Evolutionary conservation across 2,113 vertebrate species (phyloP), one percentile per base, ranked within the genome.

Genomic region (Prunella fulvescens): DNA sequence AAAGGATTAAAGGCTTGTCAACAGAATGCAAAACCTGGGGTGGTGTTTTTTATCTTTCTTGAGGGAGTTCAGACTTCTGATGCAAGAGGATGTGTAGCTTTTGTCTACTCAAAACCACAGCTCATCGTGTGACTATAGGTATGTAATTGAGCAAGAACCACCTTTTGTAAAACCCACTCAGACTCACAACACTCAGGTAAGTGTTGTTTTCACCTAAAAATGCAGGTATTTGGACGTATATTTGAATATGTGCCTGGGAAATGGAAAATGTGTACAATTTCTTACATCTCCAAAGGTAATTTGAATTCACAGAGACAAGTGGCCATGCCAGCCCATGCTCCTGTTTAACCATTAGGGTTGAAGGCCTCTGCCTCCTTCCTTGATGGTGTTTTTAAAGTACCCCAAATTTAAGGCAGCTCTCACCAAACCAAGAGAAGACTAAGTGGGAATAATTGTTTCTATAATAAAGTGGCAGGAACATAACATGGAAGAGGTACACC

Each of bases 401-500:
- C 10, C 17, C 12, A 40, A 44, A 17, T 58, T 18, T 48, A 28
- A 25, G 12, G 9, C 37, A 57, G 31, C 7, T 29, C 19, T 70
- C 28, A 44, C 4, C 12, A 65, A 56, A 65, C 9, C 16, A 70
- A 44, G 19, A 71, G 40, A 71, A 56, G 13, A 61, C 4, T 39
- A 69, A 66, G 18, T 2, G 9, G 25, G 12, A 67, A 64, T 20
- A 67, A 66, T 19, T 57, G 8, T 44, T 73, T 47, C n/a, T 64
- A 16, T 20, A 71, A 12, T 31, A 35, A 6, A 19, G 25, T 14
- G 7, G 3, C 23, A 56, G 19, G 11, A 18, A 54, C 39, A 12
- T 37, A 48, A 50, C 0, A 1, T 9, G 26, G 44, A 64, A 78
- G 29, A 79, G 10, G 18, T 62, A 71, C 15, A 66, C 1, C 0